Percentiles rank a stretch among this genome's conserved stretches.
These are phyloP conservation scores for Meta bourneti DNA, from an alignment of 2,888 invertebrate genomes.

Conservation along the genomic window DNA sequence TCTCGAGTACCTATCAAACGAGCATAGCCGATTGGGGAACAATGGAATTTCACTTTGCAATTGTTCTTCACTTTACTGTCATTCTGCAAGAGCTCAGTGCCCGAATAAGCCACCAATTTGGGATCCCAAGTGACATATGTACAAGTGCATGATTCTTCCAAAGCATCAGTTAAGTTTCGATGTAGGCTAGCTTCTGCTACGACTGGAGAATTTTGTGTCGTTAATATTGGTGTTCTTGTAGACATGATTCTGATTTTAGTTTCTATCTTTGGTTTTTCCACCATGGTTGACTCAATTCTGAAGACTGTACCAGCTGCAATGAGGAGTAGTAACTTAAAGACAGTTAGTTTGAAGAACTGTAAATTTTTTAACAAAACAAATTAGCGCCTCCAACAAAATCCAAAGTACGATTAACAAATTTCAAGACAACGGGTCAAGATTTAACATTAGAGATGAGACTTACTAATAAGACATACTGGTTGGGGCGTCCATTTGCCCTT, in stretches of 20 bases:
- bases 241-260: neutral
- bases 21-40: constrained; percentile 13
- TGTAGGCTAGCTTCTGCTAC: neutral
- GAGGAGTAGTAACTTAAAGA: neutral
- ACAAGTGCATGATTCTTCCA: constrained; percentile 9
- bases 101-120: constrained; percentile 26
- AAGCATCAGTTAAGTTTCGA: neutral
- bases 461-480: constrained; percentile 39
- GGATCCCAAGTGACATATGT: neutral
- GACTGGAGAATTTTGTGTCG: neutral
- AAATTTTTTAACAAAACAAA: neutral
- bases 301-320: constrained; percentile 10
- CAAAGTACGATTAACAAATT: too few species aligned
- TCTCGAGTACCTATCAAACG: constrained; percentile 20
- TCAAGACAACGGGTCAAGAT: too few species aligned
- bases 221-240: neutral
- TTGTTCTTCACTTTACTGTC: constrained; percentile 21
- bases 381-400: too few species aligned
- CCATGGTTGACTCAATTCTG: neutral
- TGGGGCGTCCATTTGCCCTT: constrained; percentile 19
- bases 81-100: neutral
- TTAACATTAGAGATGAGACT: neutral
- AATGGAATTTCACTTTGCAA: constrained; percentile 30
- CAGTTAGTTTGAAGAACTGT: too few species aligned
- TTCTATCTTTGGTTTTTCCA: neutral